phyloP scores from a whole-genome alignment of 1,140 invertebrate species.

The Diabrotica virgifera region DNA sequence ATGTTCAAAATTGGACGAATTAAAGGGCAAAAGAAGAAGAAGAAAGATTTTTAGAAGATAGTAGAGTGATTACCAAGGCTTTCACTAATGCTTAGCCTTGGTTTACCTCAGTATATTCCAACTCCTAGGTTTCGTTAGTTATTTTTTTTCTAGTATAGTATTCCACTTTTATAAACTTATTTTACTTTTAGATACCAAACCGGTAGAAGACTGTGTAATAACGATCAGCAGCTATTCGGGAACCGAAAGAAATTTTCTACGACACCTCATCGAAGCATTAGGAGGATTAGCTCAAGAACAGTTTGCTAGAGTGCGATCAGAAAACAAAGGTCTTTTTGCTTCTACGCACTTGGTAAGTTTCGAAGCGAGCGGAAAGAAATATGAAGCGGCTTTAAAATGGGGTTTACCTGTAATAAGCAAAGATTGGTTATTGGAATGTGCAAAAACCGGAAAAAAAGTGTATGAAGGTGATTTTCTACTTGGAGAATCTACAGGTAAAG shows the following conservation, averaged over 20 bases:
- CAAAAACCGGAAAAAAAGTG: slow-evolving; percentile 47
- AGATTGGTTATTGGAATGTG: slow-evolving; percentile 75
- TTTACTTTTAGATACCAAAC: slow-evolving; percentile 46
- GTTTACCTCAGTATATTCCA: too few relatives aligned
- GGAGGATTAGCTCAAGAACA: slow-evolving; percentile 70
- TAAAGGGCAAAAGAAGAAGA: too few relatives aligned
- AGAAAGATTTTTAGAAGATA: too few relatives aligned
- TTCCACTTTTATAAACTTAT: too few relatives aligned
- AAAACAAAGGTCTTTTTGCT: slow-evolving; percentile 51
- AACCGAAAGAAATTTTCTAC: slow-evolving; percentile 68
- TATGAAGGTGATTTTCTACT: slow-evolving; percentile 60
- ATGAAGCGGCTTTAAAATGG: slow-evolving; percentile 81
- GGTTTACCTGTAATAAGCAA: slow-evolving; percentile 69
- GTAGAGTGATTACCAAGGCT: too few relatives aligned
- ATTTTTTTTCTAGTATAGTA: too few relatives aligned
- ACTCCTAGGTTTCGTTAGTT: too few relatives aligned
- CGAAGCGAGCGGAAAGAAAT: slow-evolving; percentile 72
- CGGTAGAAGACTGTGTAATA: slow-evolving; percentile 69
- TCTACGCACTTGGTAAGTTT: slow-evolving; percentile 79
- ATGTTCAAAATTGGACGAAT: too few relatives aligned
- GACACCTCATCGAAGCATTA: slow-evolving; percentile 62
- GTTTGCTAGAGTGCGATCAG: slow-evolving; percentile 57
- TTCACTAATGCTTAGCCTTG: too few relatives aligned
- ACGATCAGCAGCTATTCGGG: slow-evolving; percentile 73
- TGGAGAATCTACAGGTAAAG: slow-evolving; percentile 52